Evolutionary conservation across 2,113 vertebrate genomes (phyloP).

Genomic region (Limanda limanda): DNA sequence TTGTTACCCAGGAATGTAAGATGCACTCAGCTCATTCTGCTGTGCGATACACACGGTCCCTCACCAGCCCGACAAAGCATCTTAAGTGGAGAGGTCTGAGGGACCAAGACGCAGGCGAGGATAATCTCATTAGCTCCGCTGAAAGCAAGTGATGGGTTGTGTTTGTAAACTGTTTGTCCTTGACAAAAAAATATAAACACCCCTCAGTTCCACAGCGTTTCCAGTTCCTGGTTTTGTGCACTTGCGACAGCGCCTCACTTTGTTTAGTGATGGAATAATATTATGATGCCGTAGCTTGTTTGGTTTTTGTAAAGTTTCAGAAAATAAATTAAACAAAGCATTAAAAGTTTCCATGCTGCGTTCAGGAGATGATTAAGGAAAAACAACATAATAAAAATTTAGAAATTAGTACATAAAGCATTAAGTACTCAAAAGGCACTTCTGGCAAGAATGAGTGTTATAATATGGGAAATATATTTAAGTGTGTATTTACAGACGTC

Average conservation of each 20-base stretch:
- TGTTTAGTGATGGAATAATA: background rate
- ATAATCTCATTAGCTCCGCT: constrained; percentile 83
- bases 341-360: background rate
- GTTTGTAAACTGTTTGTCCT: constrained; percentile 77
- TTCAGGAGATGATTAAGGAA: no score
- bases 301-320: background rate
- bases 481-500: no score
- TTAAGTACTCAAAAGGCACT: no score
- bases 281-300: background rate
- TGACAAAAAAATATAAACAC: constrained; percentile 60
- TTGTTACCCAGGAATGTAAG: constrained; percentile 83
- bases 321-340: background rate
- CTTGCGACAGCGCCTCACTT: background rate
- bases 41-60: constrained; percentile 66
- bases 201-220: constrained; percentile 30
- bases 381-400: no score
- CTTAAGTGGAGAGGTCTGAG: constrained; percentile 81
- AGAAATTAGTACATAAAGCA: no score
- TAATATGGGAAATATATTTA: no score
- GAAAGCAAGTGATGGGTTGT: constrained; percentile 69
- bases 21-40: constrained; percentile 75
- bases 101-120: constrained; percentile 69
- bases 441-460: no score
- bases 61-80: constrained; percentile 76
- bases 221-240: background rate